Base-by-base conservation (phyloP, 2,888 invertebrate species). In the Sesia bembeciformis region DNA sequence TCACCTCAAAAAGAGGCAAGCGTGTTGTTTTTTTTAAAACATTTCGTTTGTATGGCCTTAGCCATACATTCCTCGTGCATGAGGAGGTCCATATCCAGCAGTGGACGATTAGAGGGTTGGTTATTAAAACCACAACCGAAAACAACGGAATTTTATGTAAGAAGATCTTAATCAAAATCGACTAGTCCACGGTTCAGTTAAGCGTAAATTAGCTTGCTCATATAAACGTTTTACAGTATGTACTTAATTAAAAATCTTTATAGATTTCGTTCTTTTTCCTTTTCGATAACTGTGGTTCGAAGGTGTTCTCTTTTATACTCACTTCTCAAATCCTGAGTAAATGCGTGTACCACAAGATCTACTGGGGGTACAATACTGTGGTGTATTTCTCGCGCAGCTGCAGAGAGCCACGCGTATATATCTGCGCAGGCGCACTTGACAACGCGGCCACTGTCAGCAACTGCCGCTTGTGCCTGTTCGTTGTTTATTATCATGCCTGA, bases 401-500 rank as follows among this genome's bases (percentile, higher is more conserved):
- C 73, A 0, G 84, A 65, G 1, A 88, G 62, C 89, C 88, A 88
- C 0, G 83, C 67, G 0, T 81, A 83, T 2, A 86, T 62, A 54
- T 89, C 89, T 0, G 83, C 74, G 66, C 87, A 84, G 0, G 82
- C 86, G 60, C 86, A 87, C 52, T 78, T 81, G 0, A 87, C 63
- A 0, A 84, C 76, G 53, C 80, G 81, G 1, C 78, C 69, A 40
- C 80, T 77, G 4, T 77, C 74, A 0, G 63, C 56, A 0, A 80
- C 79, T 0, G 87, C 85, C 5, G 65, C 49, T 3, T 74, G 72
- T 0, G 88, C 84, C 57, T 88, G 86, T 59, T 88, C 88, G 57
- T 85, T 88, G 65, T 82, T 86, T 0, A 88, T 67, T 4, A 75
- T 78, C 88, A 89, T 88, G n/a, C 86, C 86, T 1, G 79, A 71